Conservation (phyloP, 2,113 vertebrate genomes). For the Microtus richardsoni region DNA sequence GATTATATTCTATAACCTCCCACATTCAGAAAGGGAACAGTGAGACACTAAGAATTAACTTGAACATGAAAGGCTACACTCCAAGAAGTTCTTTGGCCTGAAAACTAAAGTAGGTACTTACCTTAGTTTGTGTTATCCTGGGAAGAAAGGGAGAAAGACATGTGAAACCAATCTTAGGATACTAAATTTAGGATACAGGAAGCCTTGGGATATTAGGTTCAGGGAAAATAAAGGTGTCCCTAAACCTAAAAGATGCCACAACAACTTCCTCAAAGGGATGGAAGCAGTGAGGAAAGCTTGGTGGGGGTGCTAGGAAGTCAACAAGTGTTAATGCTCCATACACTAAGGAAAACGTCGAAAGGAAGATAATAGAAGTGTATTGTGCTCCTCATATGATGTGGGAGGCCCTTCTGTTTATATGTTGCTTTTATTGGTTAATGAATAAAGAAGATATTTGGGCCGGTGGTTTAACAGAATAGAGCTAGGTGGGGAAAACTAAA, state of each 20-base stretch:
- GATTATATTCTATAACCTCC: not conserved
- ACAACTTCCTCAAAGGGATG: not conserved
- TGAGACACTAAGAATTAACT: not conserved
- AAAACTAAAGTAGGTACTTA: not conserved
- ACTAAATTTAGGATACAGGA: not conserved
- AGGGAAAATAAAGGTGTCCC: not conserved
- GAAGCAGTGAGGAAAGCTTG: not conserved
- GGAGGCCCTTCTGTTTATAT: too few species aligned
- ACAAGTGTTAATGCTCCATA: fast-evolving
- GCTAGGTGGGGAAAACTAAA: too few species aligned
- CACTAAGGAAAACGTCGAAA: not conserved
- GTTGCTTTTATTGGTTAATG: too few species aligned
- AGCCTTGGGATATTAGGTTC: not conserved
- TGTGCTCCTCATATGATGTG: not conserved
- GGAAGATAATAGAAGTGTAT: not conserved
- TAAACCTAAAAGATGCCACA: not conserved
- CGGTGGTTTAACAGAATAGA: too few species aligned
- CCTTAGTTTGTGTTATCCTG: constrained; percentile 17
- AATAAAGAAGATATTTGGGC: too few species aligned
- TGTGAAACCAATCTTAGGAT: not conserved
- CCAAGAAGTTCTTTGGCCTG: constrained; percentile 8
- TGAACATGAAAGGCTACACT: not conserved
- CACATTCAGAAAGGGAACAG: not conserved
- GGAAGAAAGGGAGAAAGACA: constrained; percentile 36
- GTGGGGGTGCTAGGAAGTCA: not conserved